Evolutionary conservation across 2,113 vertebrate genomes (phyloP), one percentile per base, ranked within the genome.

Genomic region (Microtus pennsylvanicus): DNA sequence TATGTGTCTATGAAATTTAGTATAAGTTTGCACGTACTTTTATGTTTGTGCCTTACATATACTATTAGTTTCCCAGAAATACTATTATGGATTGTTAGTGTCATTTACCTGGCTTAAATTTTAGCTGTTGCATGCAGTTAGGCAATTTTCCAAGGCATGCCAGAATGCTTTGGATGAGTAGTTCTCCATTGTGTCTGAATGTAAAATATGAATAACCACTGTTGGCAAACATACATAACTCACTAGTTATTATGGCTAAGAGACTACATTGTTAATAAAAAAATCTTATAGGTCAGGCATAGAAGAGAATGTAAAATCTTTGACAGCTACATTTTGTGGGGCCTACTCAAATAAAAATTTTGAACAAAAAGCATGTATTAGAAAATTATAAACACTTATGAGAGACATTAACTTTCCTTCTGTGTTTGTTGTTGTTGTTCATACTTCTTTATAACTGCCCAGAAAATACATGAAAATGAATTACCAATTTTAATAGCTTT

Each of bases 41-140:
- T 89, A 13, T 91, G 12, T 95, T 4, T 35, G 26, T 16, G 7
- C 63, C 4, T 91, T 42, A 33, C 5, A 69, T 12, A 83, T 9
- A 78, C 3, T 52, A 21, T 72, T 67, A 42, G 21, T 28, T 61
- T 19, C 33, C 33, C 70, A 2, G 11, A 95, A 91, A 87, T 47
- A 58, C 4, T 38, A 89, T 50, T 14, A 9, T 38, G 82, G 14
- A 83, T 12, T 90, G 10, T 26, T 72, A 26, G 35, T 52, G n/a
- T 80, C 19, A 80, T 86, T 95, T 63, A 12, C 30, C 87, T 93
- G 45, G 14, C 19, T 4, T 90, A 58, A 67, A 75, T 87, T 95
- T 47, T 87, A 33, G 50, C 42, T 47, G 30, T 35, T 50, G 61
- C 19, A 80, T 21, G 30, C 12, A 86, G 11, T 91, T 74, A 78